A percentile compares a stretch with the other conserved stretches of the same genome.
Evolutionary conservation across 1,140 invertebrate species (phyloP).

Genomic region (Meloidogyne hapla): DNA sequence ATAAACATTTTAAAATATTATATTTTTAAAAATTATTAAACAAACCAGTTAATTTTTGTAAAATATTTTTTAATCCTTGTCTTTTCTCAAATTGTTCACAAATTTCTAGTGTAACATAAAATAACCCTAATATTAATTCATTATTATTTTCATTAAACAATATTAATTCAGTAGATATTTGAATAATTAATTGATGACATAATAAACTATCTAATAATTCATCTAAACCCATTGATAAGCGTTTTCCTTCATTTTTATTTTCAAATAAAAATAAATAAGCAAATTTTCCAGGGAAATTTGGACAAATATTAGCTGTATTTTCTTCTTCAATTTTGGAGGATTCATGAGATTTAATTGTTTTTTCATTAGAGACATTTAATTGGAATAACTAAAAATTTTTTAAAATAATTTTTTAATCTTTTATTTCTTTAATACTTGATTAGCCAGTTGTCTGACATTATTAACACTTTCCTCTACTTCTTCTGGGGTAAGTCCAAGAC

Average conservation of each 20-base stretch:
- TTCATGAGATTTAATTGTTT: background rate
- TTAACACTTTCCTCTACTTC: conserved; percentile 26
- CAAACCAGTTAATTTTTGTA: conserved; percentile 24
- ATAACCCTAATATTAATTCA: background rate
- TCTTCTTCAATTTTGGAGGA: background rate
- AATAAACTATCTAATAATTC: conserved; percentile 26
- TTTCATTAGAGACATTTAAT: background rate
- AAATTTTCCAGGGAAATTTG: conserved; percentile 23
- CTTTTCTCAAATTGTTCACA: conserved; percentile 23
- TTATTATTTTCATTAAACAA: background rate
- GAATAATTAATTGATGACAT: conserved; percentile 23
- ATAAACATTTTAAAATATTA: too few species aligned
- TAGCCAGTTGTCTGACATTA: conserved; percentile 18
- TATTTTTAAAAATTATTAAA: background rate
- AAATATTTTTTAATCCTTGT: conserved; percentile 9
- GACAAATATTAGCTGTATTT: background rate
- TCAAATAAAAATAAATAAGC: conserved; percentile 28
- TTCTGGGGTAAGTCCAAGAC: conserved; percentile 7
- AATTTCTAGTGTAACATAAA: conserved; percentile 9
- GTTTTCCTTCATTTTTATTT: background rate
- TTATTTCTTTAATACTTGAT: background rate
- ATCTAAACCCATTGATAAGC: conserved; percentile 20
- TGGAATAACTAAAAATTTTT: background rate
- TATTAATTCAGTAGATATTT: conserved; percentile 19
- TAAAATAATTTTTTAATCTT: background rate